Base-by-base conservation (phyloP, 1,140 invertebrate species). In the Solenopsis fugax region DNA sequence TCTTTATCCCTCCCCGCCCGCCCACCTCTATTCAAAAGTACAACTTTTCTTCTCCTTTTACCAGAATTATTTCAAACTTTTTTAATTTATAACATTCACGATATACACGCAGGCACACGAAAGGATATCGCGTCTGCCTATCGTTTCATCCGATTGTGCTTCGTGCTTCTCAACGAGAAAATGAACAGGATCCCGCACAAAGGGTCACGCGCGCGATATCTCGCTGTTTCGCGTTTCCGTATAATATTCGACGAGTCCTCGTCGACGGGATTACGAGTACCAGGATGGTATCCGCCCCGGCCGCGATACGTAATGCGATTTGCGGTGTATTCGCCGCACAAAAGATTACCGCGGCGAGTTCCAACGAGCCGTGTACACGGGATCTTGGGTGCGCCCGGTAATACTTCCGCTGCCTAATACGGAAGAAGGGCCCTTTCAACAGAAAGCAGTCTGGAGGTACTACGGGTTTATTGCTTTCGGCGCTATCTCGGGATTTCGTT, bases 301-400 rank as follows among this genome's bases (percentile, higher is more conserved):
- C 54, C 69, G 80, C 69, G 69, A 84, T 84, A 84, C 69, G 80
- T 84, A 84, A 75, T 84, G 54, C 80, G 80, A 84, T 84, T 84
- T 84, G 80, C 69, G 80, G 54, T 62, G 54, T 84, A 84, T 62
- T 75, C 80, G 80, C 69, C 80, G 69, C 67, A 84, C 80, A 84
- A 84, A 84, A 84, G 80, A 84, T 84, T 84, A 84, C 80, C 69
- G 41, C 80, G 69, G 69, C 69, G 69, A 84, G 54, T 84, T 75
- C 45, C 80, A 75, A 84, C 69, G 80, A 84, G 80, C 80, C 80
- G 29, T 84, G 54, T 62, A 71, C 80, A 84, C 80, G 80, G 69
- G 69, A 84, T 82, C 67, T 73, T 73, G 37, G 67, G 21, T 24
- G 54, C 65, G 67, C 80, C 34, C 37, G 67, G 41, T 73, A 73